Conservation (phyloP, 2,888 invertebrate genomes). For the Augiades crinisus region DNA sequence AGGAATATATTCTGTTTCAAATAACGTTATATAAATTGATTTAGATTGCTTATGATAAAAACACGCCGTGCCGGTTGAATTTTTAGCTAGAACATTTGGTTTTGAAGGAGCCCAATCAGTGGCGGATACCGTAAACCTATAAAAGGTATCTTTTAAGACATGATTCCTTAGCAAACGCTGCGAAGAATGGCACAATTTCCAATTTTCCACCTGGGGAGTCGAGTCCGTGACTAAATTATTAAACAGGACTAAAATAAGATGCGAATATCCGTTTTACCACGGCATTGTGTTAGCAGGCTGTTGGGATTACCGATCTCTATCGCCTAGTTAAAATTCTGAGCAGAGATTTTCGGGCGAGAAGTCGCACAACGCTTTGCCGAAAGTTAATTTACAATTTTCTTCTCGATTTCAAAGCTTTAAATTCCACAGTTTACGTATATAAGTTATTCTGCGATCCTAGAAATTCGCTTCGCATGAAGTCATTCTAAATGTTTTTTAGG, state of each 20-base stretch:
- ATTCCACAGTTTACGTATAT: slow-evolving; percentile 24
- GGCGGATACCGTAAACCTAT: slow-evolving; percentile 7
- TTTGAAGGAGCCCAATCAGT: slow-evolving; percentile 22
- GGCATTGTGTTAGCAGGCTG: slow-evolving; percentile 67
- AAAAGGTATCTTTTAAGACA: slow-evolving; percentile 38
- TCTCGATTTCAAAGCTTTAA: slow-evolving; percentile 47
- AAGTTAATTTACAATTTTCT: slow-evolving; percentile 70
- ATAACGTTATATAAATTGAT: no score
- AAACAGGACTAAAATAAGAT: slow-evolving; percentile 70
- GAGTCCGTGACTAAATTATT: slow-evolving; percentile 75
- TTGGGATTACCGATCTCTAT: slow-evolving; percentile 71
- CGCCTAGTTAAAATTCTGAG: slow-evolving; percentile 71
- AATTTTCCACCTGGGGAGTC: slow-evolving; percentile 75
- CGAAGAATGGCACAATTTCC: slow-evolving; percentile 73
- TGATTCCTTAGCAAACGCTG: slow-evolving; percentile 59
- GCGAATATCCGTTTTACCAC: slow-evolving; percentile 65
- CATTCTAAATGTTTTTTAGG: no score
- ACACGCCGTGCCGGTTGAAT: slow-evolving; percentile 4
- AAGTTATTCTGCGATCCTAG: no score
- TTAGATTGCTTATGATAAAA: neutral
- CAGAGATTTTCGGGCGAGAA: slow-evolving; percentile 62
- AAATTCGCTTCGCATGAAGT: no score
- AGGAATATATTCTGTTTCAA: no score
- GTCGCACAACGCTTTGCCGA: slow-evolving; percentile 60
- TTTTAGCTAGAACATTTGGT: slow-evolving; percentile 3